Conservation (phyloP, 23 tunicate genomes). For the Ascidia mentula region DNA sequence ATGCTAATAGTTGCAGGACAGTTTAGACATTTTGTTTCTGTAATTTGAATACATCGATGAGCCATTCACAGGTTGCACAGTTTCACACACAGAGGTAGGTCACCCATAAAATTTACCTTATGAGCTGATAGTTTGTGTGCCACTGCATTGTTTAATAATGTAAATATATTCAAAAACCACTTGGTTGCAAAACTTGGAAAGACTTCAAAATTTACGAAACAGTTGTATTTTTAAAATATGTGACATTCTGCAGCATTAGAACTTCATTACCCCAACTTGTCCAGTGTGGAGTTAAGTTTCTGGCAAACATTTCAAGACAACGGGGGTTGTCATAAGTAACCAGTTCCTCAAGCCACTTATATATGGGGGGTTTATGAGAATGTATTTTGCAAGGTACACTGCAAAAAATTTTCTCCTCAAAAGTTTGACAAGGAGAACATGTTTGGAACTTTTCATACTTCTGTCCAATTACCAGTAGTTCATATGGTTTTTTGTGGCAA, state of each 20-base stretch:
- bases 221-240: background rate
- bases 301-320: conserved; percentile 78
- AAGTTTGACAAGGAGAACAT: background rate
- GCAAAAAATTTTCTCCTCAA: conserved; percentile 36
- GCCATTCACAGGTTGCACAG: too few species aligned
- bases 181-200: too few species aligned
- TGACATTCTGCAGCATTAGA: conserved; percentile 55
- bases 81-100: too few species aligned
- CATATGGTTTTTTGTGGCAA: conserved; percentile 85
- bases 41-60: too few species aligned
- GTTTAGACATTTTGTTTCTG: too few species aligned
- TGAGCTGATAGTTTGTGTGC: too few species aligned
- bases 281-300: conserved; percentile 62
- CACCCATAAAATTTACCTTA: too few species aligned
- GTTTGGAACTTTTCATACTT: background rate
- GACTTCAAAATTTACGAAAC: too few species aligned
- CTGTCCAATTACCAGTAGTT: conserved; percentile 55
- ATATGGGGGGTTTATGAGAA: conserved; percentile 87
- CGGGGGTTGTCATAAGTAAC: background rate
- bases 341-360: conserved; percentile 14
- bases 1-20: too few species aligned
- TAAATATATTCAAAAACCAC: too few species aligned
- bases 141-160: too few species aligned
- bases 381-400: conserved; percentile 75
- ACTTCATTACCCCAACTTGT: conserved; percentile 94